These are phyloP conservation scores for Poecilia latipinna DNA, from an alignment of 2,113 vertebrate species.

Conservation along the genomic window DNA sequence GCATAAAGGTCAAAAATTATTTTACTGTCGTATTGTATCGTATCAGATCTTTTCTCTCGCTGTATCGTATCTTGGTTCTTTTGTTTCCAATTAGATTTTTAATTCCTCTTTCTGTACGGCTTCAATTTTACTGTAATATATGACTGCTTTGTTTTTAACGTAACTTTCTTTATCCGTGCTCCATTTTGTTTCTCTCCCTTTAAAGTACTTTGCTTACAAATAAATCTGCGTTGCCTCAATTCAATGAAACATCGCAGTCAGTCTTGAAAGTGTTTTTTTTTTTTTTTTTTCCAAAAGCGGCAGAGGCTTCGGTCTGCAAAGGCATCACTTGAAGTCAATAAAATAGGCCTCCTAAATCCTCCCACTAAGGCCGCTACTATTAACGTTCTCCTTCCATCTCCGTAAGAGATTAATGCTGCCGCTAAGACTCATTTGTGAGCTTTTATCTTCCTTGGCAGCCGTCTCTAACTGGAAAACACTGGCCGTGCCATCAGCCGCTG, in stretches of 20 bases:
- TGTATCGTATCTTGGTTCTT: too few species aligned
- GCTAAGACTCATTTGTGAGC: constrained; percentile 50
- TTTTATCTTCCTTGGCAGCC: constrained; percentile 45
- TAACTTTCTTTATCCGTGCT: neutral
- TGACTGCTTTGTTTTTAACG: neutral
- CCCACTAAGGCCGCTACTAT: constrained; percentile 53
- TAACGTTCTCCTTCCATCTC: constrained; percentile 48
- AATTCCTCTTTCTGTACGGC: too few species aligned
- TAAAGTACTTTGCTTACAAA: neutral
- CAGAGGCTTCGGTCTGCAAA: constrained; percentile 48
- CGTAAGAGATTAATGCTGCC: constrained; percentile 50
- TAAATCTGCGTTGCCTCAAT: constrained; percentile 12
- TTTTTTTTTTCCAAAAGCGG: constrained; percentile 31
- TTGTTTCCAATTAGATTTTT: too few species aligned
- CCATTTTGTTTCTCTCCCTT: neutral
- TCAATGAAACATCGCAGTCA: constrained; percentile 13
- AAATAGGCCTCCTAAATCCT: constrained; percentile 62
- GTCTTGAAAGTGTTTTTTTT: constrained; percentile 33
- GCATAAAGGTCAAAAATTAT: too few species aligned
- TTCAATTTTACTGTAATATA: too few species aligned
- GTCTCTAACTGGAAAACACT: constrained; percentile 42
- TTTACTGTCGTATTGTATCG: too few species aligned
- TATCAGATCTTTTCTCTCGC: too few species aligned
- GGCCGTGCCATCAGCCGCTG: constrained; percentile 30
- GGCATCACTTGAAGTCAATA: constrained; percentile 57